Evolutionary conservation across 2,113 vertebrate species (phyloP), one percentile per base, ranked within the genome.

Genomic region (Muntiacus muntjak): DNA sequence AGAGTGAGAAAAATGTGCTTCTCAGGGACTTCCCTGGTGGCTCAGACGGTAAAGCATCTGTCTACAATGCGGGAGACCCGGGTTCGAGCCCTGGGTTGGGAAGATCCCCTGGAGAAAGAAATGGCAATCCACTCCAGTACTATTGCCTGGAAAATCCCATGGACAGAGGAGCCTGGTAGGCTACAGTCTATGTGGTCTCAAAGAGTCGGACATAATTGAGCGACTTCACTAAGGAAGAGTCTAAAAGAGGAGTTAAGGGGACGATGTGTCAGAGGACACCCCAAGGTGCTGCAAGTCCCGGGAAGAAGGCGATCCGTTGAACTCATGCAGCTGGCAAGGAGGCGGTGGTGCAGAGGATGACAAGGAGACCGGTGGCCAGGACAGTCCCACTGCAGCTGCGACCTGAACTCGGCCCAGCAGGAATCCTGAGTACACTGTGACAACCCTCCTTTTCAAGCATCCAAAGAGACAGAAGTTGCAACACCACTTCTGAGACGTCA

Each of bases 291-390:
- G 4, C 9, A 0, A 2, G 9, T 43, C 82, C 71, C 3, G 5
- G 36, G 54, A 25, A 60, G 21, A 45, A 26, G 21, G 10, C 8
- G 0, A 5, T 5, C 5, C 12, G 30, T 16, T 10, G 3, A 36
- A 12, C 16, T 16, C 9, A 3, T 13, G 17, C n/a, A 4, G 74
- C 25, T 7, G 5, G 12, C 55, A 57, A 52, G 43, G 33, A 15
- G 45, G 16, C 0, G 0, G 0, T 16, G 1, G 1, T 16, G 62
- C 30, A 2, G 50, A 58, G 40, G 16, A 5, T 11, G 16, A 5
- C 14, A 2, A 0, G 21, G 17, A 55, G 7, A 6, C 6, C 14
- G 1, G 16, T 14, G 1, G 3, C 47, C 5, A 2, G 8, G 6
- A n/a, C 4, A 0, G 2, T 14, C 9, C 40, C 9, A 6, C 3